Conservation (phyloP, 1,140 invertebrate genomes). For the Eurosta solidaginis region DNA sequence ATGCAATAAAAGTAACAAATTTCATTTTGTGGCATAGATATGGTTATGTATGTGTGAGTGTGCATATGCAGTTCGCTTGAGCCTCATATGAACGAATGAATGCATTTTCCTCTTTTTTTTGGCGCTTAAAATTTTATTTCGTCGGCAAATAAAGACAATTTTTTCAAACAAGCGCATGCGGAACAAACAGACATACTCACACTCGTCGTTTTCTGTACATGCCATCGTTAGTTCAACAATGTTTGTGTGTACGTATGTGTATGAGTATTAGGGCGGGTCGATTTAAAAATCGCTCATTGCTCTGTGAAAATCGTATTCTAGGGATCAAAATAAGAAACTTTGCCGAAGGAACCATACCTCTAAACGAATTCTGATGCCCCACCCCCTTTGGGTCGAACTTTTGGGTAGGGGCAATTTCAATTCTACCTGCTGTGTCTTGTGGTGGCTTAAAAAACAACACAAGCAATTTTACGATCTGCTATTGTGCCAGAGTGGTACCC, state of each 20-base stretch:
- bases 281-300: too few relatives aligned
- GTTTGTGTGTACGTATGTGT: neutral
- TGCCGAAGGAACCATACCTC: too few relatives aligned
- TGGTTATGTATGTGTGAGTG: neutral
- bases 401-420: too few relatives aligned
- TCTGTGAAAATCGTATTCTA: too few relatives aligned
- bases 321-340: too few relatives aligned
- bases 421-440: too few relatives aligned
- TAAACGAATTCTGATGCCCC: too few relatives aligned
- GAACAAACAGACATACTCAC: neutral
- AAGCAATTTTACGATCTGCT: too few relatives aligned
- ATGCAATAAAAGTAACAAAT: constrained; percentile 13
- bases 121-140: constrained; percentile 29
- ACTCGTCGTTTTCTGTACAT: neutral
- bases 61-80: neutral
- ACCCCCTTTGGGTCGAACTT: too few relatives aligned
- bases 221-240: neutral
- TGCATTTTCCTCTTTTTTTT: constrained; percentile 21
- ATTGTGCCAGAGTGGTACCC: too few relatives aligned
- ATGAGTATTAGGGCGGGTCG: neutral
- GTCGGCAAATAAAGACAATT: constrained; percentile 29
- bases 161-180: neutral
- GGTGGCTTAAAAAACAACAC: too few relatives aligned
- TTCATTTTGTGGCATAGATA: neutral
- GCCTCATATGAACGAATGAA: too few relatives aligned